A percentile compares a stretch with the other conserved stretches of the same genome.
Conservation (phyloP, 2,797 vertebrate species). For the Brachymystax lenok region DNA sequence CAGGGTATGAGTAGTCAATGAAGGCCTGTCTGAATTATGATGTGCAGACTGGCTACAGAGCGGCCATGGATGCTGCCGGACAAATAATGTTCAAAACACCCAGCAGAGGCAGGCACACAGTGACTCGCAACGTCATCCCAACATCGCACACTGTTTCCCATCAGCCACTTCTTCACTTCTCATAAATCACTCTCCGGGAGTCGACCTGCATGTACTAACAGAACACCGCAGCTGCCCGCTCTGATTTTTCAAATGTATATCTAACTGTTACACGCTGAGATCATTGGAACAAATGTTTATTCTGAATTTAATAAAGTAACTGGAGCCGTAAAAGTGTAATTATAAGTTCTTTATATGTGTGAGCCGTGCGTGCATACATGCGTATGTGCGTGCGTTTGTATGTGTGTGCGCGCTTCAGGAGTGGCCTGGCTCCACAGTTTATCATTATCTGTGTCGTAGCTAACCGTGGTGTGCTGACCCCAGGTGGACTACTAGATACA, state of each 20-base stretch:
- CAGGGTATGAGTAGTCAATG: neutral
- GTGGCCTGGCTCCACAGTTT: neutral
- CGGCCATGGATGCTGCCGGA: neutral
- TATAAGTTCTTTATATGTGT: neutral
- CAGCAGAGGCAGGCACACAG: neutral
- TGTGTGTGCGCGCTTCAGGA: neutral
- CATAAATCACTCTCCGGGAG: neutral
- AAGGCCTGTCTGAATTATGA: neutral
- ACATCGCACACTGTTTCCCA: neutral
- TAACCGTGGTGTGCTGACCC: too few relatives aligned
- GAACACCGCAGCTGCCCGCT: neutral
- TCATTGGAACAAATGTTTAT: neutral
- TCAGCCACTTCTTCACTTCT: neutral
- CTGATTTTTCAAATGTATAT: constrained; percentile 13
- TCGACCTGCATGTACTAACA: neutral
- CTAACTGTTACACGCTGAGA: neutral
- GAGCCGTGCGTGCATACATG: too few relatives aligned
- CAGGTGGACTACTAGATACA: too few relatives aligned
- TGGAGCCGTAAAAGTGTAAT: constrained; percentile 8
- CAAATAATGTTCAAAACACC: constrained; percentile 3
- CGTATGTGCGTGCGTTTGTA: too few relatives aligned
- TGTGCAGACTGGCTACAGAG: neutral
- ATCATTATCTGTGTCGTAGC: neutral
- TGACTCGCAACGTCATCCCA: neutral
- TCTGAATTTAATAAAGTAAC: constrained; percentile 15